Conservation (phyloP, 2,797 vertebrate species). For the Coregonus suidteri region DNA sequence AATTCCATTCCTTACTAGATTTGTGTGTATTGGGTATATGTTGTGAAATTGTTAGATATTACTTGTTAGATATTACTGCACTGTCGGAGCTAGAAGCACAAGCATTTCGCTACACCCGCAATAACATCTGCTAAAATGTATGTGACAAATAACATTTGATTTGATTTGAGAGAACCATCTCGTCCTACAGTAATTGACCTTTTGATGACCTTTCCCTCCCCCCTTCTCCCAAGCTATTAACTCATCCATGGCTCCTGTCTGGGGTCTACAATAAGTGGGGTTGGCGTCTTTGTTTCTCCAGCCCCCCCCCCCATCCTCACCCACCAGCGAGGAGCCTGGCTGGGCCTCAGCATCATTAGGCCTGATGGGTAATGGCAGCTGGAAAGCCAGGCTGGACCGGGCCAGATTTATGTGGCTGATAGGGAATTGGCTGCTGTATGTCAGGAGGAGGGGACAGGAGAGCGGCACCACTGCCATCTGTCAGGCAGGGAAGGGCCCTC, state of each 20-base stretch:
- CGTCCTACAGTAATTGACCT: no score
- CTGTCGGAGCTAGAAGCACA: no score
- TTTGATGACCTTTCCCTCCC: no score
- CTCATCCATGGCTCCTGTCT: conserved; percentile 9
- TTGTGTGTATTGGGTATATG: no score
- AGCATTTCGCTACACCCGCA: no score
- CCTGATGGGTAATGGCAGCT: conserved; percentile 20
- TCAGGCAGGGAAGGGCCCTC: background rate
- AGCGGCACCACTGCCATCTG: conserved; percentile 49
- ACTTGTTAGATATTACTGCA: no score
- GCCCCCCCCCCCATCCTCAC: background rate
- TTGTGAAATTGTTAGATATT: no score
- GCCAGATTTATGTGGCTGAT: conserved; percentile 38
- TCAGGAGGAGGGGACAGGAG: conserved; percentile 1
- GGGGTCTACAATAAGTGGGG: background rate
- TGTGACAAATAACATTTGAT: no score
- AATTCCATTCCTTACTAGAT: no score
- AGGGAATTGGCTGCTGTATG: conserved; percentile 24
- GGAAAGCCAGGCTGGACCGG: background rate
- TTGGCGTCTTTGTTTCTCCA: background rate
- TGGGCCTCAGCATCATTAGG: conserved; percentile 29
- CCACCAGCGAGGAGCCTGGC: conserved; percentile 18
- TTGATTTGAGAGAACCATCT: no score
- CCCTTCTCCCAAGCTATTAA: background rate
- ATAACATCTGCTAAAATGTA: no score